Conservation (phyloP, 2,797 vertebrate genomes). For the Phrynocephalus vlangalii region DNA sequence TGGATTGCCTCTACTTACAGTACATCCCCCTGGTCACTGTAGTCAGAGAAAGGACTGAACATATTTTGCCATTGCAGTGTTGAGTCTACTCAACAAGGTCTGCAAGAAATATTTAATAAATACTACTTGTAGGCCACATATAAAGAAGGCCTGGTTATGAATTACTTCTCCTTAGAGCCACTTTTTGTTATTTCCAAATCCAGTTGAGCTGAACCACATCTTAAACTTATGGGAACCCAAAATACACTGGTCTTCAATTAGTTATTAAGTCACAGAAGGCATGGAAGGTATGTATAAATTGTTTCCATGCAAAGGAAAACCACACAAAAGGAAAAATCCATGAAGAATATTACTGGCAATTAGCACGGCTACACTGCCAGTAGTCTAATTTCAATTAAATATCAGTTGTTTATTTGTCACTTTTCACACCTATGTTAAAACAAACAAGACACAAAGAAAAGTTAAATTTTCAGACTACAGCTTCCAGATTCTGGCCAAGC, state of each 20-base stretch:
- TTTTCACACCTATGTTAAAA: too few relatives aligned
- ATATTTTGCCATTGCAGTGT: background rate
- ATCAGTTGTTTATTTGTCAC: too few relatives aligned
- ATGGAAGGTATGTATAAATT: background rate
- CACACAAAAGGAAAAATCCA: background rate
- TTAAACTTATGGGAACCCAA: too few relatives aligned
- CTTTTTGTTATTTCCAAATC: background rate
- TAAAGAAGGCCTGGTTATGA: background rate
- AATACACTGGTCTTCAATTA: too few relatives aligned
- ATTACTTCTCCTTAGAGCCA: background rate
- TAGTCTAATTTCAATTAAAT: too few relatives aligned
- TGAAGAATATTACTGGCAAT: background rate
- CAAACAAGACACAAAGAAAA: too few relatives aligned
- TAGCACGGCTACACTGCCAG: too few relatives aligned
- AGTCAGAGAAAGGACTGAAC: background rate
- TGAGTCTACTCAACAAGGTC: background rate
- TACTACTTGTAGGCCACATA: background rate
- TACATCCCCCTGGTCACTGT: background rate
- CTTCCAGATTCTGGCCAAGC: too few relatives aligned
- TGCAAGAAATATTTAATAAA: background rate
- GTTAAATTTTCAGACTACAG: too few relatives aligned
- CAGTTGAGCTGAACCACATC: too few relatives aligned
- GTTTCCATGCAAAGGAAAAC: background rate
- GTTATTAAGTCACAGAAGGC: too few relatives aligned
- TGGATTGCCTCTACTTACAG: background rate